A percentile compares a stretch with the other conserved stretches of the same genome.
These are phyloP conservation scores for Chrysaora quinquecirrha DNA, from an alignment of 30 jellyfish, hydroid and myxozoan genomes.

Conservation along the genomic window DNA sequence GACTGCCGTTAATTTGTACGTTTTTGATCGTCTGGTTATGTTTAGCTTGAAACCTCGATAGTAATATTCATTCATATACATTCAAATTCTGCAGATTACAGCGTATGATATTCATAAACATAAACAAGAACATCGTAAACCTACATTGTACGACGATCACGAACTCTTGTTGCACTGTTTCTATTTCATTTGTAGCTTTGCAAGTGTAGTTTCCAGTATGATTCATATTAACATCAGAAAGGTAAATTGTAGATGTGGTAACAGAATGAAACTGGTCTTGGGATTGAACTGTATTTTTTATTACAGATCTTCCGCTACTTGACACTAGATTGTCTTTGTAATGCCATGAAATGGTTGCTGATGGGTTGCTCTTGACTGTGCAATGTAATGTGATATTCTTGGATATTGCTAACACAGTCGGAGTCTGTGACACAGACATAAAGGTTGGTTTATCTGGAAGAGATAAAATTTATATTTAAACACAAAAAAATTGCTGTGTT, in stretches of 20 bases:
- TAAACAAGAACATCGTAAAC: too few species aligned
- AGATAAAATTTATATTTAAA: too few species aligned
- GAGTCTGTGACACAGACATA: background rate
- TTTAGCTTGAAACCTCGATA: too few species aligned
- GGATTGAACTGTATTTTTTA: background rate
- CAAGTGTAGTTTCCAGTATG: slow-evolving; percentile 1
- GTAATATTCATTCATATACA: too few species aligned
- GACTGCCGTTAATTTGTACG: too few species aligned
- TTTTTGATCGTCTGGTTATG: too few species aligned
- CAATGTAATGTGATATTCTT: background rate
- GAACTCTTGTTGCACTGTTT: background rate
- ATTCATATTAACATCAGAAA: background rate
- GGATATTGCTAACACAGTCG: background rate
- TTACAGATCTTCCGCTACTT: background rate
- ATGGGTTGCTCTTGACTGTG: background rate
- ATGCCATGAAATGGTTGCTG: background rate
- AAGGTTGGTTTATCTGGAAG: background rate
- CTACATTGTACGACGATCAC: background rate
- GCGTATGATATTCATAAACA: too few species aligned
- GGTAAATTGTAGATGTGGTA: background rate
- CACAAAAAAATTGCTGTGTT: background rate
- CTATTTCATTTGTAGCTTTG: background rate
- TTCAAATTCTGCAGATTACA: too few species aligned
- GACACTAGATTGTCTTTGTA: background rate
- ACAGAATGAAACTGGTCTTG: background rate